A percentile compares a stretch with the other conserved stretches of the same genome.
Conservation (phyloP, 2,113 vertebrate genomes). For the Lagenorhynchus albirostris region DNA sequence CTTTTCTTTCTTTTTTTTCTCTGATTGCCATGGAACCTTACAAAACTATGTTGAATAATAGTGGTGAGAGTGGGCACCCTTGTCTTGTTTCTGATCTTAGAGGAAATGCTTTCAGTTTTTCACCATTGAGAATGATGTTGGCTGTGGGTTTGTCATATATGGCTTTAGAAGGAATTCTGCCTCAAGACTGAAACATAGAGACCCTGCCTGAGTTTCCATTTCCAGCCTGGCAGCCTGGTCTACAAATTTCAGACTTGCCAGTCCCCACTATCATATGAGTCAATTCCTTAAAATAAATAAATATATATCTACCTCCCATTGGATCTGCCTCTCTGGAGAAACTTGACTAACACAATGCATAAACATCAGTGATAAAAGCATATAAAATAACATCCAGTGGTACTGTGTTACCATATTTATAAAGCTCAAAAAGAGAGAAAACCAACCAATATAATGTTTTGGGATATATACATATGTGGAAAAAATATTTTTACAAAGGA, state of each 20-base stretch:
- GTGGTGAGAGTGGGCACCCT: too few relatives aligned
- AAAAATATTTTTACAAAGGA: not conserved
- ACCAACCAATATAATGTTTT: not conserved
- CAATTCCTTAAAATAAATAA: not conserved
- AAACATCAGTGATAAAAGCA: not conserved
- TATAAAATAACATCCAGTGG: not conserved
- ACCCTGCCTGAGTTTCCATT: not conserved
- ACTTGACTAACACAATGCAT: not conserved
- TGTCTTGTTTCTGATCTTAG: too few relatives aligned
- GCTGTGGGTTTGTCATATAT: too few relatives aligned
- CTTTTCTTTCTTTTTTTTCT: too few relatives aligned
- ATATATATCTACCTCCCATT: not conserved
- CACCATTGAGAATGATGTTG: too few relatives aligned
- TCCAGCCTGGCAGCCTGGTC: not conserved
- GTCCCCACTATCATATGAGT: not conserved
- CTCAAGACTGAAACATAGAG: not conserved
- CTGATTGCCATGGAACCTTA: too few relatives aligned
- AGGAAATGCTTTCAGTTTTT: too few relatives aligned
- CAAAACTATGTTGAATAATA: too few relatives aligned
- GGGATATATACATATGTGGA: not conserved
- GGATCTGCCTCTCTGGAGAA: not conserved
- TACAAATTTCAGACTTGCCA: not conserved
- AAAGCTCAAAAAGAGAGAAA: not conserved
- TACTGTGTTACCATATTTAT: not conserved
- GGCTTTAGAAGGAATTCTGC: not conserved